These are phyloP conservation scores for Oreortyx pictus DNA, from an alignment of 2,797 vertebrate species.

Conservation along the genomic window DNA sequence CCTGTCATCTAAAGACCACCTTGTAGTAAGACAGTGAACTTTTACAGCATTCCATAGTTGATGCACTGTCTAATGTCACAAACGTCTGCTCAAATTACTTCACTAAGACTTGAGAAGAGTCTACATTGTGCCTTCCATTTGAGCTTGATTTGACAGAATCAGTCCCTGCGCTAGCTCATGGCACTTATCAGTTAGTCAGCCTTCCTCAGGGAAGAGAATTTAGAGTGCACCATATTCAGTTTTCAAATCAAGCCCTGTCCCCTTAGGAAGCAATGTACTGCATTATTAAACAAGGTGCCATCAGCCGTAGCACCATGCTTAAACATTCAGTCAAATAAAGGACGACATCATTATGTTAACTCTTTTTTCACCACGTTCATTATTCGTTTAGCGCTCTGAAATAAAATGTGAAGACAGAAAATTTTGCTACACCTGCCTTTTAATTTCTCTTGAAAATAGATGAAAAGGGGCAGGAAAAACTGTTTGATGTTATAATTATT, in stretches of 20 bases:
- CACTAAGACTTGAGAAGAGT: slow-evolving; percentile 81
- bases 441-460: not conserved
- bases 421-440: not conserved
- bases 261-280: slow-evolving; percentile 80
- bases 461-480: not conserved
- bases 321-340: slow-evolving; percentile 84
- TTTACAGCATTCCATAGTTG: slow-evolving; percentile 79
- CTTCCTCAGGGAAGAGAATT: slow-evolving; percentile 83
- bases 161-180: slow-evolving; percentile 82
- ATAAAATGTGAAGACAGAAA: slow-evolving; percentile 10
- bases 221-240: slow-evolving; percentile 86
- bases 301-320: slow-evolving; percentile 80
- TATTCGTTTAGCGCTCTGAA: slow-evolving; percentile 31
- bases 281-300: slow-evolving; percentile 86
- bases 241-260: slow-evolving; percentile 84
- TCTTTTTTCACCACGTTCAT: slow-evolving; percentile 64
- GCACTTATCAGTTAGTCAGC: slow-evolving; percentile 90
- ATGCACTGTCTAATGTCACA: slow-evolving; percentile 91
- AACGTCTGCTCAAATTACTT: slow-evolving; percentile 88
- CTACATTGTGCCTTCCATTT: slow-evolving; percentile 81
- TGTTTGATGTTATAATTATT: not conserved
- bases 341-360: slow-evolving; percentile 75
- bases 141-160: slow-evolving; percentile 87
- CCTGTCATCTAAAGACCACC: slow-evolving; percentile 85
- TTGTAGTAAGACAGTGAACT: slow-evolving; percentile 80